Evolutionary conservation across 2,888 invertebrate genomes (phyloP), one percentile per base, ranked within the genome.

Genomic region (Volucella bombylans): DNA sequence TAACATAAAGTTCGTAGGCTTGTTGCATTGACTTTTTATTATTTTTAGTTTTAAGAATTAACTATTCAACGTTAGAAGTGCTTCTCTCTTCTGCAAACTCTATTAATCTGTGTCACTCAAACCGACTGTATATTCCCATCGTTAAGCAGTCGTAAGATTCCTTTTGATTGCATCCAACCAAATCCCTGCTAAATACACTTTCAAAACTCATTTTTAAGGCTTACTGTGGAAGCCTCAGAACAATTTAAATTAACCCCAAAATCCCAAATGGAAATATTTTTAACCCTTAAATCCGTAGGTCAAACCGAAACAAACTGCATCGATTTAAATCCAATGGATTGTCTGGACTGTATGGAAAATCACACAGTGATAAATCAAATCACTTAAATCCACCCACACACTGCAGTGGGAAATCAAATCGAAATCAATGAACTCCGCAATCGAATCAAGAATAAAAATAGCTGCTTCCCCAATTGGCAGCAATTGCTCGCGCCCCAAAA

Each of bases 331-430:
- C 43, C 9, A 43, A 67, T 67, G 31, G 43, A 3, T 43, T 14
- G 12, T 23, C 14, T 43, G 23, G 23, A n/a, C n/a, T n/a, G n/a
- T 54, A 14, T 18, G 18, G 15, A 41, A n/a, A 4, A 23, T 8
- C 39, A 12, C 72, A 14, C 52, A 52, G 15, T 9, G 8, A 62
- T 62, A 72, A 72, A 72, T 72, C 72, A 72, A 72, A 72, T 62
- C 18, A n/a, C 31, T 31, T 23, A 50, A 55, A 47, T 10, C 62
- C 62, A 18, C 45, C 47, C 68, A 15, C 8, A 50, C 31, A 6
- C 31, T 14, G 14, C 68, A 43, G 49, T 38, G 43, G 55, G 55
- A 65, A 74, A 73, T 64, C 55, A 55, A 54, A 62, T 49, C 39
- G 11, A 55, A 74, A 50, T 50, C 74, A 67, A 67, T 67, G 67